A percentile compares a stretch with the other conserved stretches of the same genome.
Conservation (phyloP, 2,113 vertebrate genomes). For the Semnornis frantzii region DNA sequence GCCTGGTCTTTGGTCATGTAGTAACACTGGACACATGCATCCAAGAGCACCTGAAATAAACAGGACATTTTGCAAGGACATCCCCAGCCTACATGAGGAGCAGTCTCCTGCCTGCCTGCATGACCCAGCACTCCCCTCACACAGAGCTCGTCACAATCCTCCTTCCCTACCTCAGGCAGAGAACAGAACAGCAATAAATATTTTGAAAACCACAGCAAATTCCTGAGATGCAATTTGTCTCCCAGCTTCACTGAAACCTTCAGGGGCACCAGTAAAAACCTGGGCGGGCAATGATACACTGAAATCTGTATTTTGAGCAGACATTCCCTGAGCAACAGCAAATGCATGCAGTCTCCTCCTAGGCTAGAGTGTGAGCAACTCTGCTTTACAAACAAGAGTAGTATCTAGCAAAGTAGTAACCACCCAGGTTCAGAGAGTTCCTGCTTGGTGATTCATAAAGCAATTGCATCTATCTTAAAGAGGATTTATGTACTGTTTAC, state of each 20-base stretch:
- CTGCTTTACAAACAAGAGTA: slow-evolving; percentile 25
- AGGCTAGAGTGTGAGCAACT: not conserved
- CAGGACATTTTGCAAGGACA: not conserved
- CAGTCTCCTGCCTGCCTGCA: not conserved
- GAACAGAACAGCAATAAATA: not conserved
- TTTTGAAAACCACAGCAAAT: slow-evolving; percentile 23
- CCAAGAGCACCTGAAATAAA: not conserved
- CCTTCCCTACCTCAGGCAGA: not conserved
- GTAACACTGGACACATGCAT: not conserved
- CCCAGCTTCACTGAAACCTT: slow-evolving; percentile 18
- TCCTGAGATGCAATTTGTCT: slow-evolving; percentile 25
- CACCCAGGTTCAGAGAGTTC: slow-evolving; percentile 52
- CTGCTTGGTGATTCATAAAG: slow-evolving; percentile 36
- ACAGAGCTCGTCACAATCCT: not conserved
- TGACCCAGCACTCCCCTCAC: not conserved
- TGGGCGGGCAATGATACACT: not conserved
- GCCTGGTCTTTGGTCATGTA: not conserved
- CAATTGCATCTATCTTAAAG: slow-evolving; percentile 8
- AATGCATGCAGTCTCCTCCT: slow-evolving; percentile 18
- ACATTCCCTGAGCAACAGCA: slow-evolving; percentile 1
- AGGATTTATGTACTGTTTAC: slow-evolving; percentile 62
- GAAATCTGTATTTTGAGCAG: slow-evolving; percentile 16
- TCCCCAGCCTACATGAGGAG: not conserved
- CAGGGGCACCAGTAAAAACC: slow-evolving; percentile 9
- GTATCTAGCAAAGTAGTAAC: slow-evolving; percentile 30